Conservation (phyloP, 2,797 vertebrate genomes). For the Antrozous pallidus region DNA sequence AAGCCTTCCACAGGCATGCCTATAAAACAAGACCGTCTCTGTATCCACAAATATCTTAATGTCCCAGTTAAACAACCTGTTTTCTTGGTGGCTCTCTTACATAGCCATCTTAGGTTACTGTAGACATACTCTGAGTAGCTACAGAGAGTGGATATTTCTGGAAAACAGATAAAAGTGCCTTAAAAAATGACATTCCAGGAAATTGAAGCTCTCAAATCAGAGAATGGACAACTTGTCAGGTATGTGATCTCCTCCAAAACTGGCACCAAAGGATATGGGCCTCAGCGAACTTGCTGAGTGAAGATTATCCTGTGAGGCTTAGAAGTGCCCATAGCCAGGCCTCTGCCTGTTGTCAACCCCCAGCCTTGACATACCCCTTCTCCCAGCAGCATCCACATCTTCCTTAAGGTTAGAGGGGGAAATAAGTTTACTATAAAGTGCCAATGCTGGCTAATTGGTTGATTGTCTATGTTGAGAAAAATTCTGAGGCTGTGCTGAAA, state of each 20-base stretch:
- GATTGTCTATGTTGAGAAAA: background rate
- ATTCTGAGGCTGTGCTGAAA: conserved; percentile 21
- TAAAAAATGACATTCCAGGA: background rate
- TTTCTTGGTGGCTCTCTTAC: background rate
- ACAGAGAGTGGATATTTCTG: background rate
- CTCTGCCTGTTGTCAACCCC: background rate
- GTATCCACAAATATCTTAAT: background rate
- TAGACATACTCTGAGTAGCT: background rate
- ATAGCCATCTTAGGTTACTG: background rate
- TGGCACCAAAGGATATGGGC: background rate
- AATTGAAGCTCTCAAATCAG: background rate
- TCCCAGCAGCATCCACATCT: background rate
- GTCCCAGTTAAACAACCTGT: background rate
- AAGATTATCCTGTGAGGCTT: background rate
- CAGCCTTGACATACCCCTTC: background rate
- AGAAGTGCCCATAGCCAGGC: background rate
- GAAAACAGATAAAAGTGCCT: background rate
- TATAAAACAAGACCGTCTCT: background rate
- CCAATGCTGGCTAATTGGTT: background rate
- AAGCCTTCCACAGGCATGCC: background rate
- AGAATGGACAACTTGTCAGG: background rate
- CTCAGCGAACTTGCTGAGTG: background rate
- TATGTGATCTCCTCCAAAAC: background rate
- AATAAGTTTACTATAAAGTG: background rate
- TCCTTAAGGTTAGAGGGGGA: background rate